These are phyloP conservation scores for Baccha elongata DNA, from an alignment of 2,888 invertebrate species.

Conservation along the genomic window DNA sequence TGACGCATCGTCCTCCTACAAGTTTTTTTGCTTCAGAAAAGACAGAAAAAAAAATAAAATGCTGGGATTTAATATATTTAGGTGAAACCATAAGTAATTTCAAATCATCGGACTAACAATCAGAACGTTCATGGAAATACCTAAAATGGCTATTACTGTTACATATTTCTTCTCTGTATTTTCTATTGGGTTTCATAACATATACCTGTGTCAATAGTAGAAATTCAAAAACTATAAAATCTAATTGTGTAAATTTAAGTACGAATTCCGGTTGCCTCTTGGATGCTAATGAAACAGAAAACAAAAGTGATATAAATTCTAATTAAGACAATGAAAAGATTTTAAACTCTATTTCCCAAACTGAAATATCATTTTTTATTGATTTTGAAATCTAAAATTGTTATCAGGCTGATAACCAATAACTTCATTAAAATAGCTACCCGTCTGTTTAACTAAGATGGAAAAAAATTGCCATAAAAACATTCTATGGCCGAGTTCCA, in stretches of 20 bases:
- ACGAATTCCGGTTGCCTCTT: slow-evolving; percentile 4
- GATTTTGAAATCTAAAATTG: too few relatives aligned
- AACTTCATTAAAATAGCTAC: too few relatives aligned
- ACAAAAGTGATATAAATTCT: background rate
- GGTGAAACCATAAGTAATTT: slow-evolving; percentile 6
- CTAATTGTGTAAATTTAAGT: slow-evolving; percentile 33
- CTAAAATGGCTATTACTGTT: slow-evolving; percentile 50
- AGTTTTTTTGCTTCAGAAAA: slow-evolving; percentile 26
- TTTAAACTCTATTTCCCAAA: slow-evolving; percentile 7
- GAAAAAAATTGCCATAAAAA: too few relatives aligned
- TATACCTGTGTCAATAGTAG: slow-evolving; percentile 33
- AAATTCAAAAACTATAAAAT: slow-evolving; percentile 8
- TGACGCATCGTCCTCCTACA: too few relatives aligned
- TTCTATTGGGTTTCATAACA: slow-evolving; percentile 30
- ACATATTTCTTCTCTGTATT: slow-evolving; percentile 7
- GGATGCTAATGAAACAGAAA: background rate
- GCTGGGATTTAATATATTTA: slow-evolving; percentile 27
- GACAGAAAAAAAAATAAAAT: slow-evolving; percentile 8
- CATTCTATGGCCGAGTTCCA: too few relatives aligned
- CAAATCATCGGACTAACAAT: slow-evolving; percentile 14
- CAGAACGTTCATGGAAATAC: slow-evolving; percentile 28
- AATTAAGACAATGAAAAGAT: background rate
- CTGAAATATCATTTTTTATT: slow-evolving; percentile 4
- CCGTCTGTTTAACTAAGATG: too few relatives aligned
- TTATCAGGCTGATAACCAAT: too few relatives aligned